These are phyloP conservation scores for Beaufortia kweichowensis DNA, from an alignment of 2,113 vertebrate genomes.

Conservation along the genomic window DNA sequence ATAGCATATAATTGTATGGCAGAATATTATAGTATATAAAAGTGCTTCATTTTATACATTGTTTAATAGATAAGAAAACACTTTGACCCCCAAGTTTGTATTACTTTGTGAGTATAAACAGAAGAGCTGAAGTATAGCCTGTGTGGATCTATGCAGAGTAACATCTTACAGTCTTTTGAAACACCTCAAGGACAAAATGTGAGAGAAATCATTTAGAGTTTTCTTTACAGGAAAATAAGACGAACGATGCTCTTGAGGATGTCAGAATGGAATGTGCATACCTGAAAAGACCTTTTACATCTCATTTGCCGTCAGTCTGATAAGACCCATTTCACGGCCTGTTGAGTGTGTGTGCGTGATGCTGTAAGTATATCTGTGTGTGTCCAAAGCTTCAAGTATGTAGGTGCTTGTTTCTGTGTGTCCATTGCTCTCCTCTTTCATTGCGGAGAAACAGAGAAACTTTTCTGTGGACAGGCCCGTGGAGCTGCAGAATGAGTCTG, in stretches of 20 bases:
- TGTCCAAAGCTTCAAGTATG: slow-evolving; percentile 2
- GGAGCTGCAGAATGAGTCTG: slow-evolving; percentile 57
- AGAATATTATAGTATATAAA: neutral
- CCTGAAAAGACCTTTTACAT: slow-evolving; percentile 37
- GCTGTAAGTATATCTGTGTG: slow-evolving; percentile 7
- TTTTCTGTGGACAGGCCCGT: slow-evolving; percentile 63
- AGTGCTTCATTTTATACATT: neutral
- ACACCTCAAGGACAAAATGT: slow-evolving; percentile 26
- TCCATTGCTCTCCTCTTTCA: slow-evolving; percentile 62
- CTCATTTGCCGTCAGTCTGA: slow-evolving; percentile 22
- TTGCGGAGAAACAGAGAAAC: slow-evolving; percentile 60
- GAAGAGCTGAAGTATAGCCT: neutral
- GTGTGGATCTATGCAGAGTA: neutral
- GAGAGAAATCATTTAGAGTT: neutral
- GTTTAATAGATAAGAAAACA: neutral
- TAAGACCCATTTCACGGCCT: slow-evolving; percentile 25
- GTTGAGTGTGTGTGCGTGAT: slow-evolving; percentile 40
- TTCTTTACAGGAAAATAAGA: slow-evolving; percentile 18
- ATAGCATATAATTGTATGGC: neutral
- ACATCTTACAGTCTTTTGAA: neutral
- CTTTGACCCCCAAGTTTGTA: neutral
- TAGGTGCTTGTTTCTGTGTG: slow-evolving; percentile 35
- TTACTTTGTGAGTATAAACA: neutral
- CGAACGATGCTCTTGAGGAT: slow-evolving; percentile 25
- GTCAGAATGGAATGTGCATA: slow-evolving; percentile 26